Base-by-base conservation (phyloP, 1,140 invertebrate genomes). In the Acromyrmex heyeri region DNA sequence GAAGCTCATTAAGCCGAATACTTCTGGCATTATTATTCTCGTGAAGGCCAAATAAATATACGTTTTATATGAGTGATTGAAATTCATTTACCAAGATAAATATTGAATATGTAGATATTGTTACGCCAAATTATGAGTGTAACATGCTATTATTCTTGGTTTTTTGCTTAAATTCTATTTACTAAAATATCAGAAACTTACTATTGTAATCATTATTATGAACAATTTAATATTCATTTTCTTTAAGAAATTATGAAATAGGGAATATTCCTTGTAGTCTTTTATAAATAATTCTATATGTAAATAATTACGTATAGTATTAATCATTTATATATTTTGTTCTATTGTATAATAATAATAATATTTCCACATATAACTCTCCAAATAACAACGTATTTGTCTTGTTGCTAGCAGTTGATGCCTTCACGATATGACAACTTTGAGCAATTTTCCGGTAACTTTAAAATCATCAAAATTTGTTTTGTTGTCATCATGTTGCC, bases 1-100 rank as follows among this genome's bases (percentile, higher is more conserved):
- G 3, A 12, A 44, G 8, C 2, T 10, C 8, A 44, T 34, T 53
- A 18, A 73, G 14, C 4, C 55, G 24, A 48, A 30, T 18, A 67
- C 55, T 73, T 44, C 65, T 55, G 67, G 38, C 38, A 50, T 73
- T 83, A 50, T 7, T 48, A 21, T 48, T 83, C 53, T 14, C 24
- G n/a, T 7, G 14, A 61, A 83, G 55, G 55, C n/a, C 67, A 57
- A 62, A 27, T 62, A 83, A 83, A 83, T 75, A 83, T 75, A 59
- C 8, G 14, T 73, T 73, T 61, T 50, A 12, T 48, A 21, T 27
- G 55, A 73, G 0, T 62, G 30, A 81, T 24, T 55, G 30, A 82
- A 18, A 61, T 75, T 50, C 38, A 62, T 34, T 34, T 2, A 57
- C n/a, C 14, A 61, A 24, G 79, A 62, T 75, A 27, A 75, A 83